Evolutionary conservation across 2,888 invertebrate species (phyloP).

Genomic region (Andrena fulva): DNA sequence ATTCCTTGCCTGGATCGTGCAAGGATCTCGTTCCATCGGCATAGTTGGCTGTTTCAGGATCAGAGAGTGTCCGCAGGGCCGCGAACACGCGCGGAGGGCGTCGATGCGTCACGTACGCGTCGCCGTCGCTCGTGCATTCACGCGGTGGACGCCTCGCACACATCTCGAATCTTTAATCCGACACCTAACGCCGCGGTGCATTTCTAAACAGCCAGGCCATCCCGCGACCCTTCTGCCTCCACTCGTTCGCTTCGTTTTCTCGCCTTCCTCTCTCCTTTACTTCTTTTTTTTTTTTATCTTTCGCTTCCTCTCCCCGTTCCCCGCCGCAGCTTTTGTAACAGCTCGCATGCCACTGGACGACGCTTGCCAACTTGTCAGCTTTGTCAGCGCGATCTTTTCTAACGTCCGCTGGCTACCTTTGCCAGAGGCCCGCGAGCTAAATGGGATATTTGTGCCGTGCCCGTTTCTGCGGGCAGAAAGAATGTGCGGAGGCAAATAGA

Average conservation of each 20-base stretch:
- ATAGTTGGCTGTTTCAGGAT: constrained; percentile 52
- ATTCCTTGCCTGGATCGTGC: constrained; percentile 34
- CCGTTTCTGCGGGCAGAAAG: not conserved
- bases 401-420: constrained; percentile 3
- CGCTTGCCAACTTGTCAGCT: constrained; percentile 41
- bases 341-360: constrained; percentile 47
- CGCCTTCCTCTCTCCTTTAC: constrained; percentile 27
- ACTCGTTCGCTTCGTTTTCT: constrained; percentile 17
- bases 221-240: constrained; percentile 46
- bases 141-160: constrained; percentile 72
- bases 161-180: constrained; percentile 81
- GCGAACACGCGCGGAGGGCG: constrained; percentile 37
- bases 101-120: constrained; percentile 60
- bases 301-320: constrained; percentile 20
- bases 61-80: constrained; percentile 1
- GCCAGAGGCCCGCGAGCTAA: constrained; percentile 12
- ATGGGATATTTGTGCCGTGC: constrained; percentile 6
- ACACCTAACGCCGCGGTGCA: constrained; percentile 75
- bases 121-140: constrained; percentile 75
- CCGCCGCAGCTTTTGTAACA: constrained; percentile 37
- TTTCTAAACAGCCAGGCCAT: constrained; percentile 76
- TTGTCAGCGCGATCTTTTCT: constrained; percentile 49
- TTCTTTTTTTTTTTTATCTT: constrained; percentile 32
- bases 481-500: not conserved
- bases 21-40: constrained; percentile 49